Base-by-base conservation (phyloP, 2,113 vertebrate species). In the Pseudorhombus dupliciocellatus region DNA sequence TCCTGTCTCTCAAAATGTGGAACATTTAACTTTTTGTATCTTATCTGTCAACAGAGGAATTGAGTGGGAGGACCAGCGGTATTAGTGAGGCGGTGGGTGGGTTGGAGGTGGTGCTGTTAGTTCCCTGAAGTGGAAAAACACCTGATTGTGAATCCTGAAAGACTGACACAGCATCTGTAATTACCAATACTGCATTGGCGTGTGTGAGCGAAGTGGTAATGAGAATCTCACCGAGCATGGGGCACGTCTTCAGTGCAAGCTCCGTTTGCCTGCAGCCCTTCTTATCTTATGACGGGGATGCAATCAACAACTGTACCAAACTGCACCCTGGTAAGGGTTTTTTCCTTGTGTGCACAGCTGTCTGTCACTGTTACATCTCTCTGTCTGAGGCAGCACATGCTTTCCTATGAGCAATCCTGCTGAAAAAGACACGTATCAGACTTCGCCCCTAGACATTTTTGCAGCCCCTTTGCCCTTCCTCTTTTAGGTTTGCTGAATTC, bases 31-130 rank as follows among this genome's bases (percentile, higher is more conserved):
- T n/a, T n/a, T n/a, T n/a, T n/a, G n/a, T n/a, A n/a, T n/a, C n/a
- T n/a, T n/a, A n/a, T n/a, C n/a, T n/a, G n/a, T n/a, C 84, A 84
- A 75, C 75, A 87, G 83, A 81, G 79, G 83, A 55, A 84, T 73
- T 56, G 64, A 65, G 40, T 70, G 52, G 74, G 57, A 79, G 78
- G 60, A 60, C 52, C 37, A 34, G 28, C 40, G 46, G 28, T 37
- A n/a, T 30, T 53, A 63, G 59, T 21, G 75, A 58, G 64, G 34
- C 26, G n/a, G 50, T 64, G 60, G 57, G 50, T 68, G 73, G 40
- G 26, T 66, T 48, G 60, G 25, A 60, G 66, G 59, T 56, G 46
- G 26, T 59, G 67, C 65, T 62, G 60, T 9, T 76, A 30, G 54
- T 64, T 77, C 67, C 79, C 68, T 83, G 26, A 53, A 79, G 80